Conservation (phyloP, 2,888 invertebrate species). For the Punctoribates punctum region DNA sequence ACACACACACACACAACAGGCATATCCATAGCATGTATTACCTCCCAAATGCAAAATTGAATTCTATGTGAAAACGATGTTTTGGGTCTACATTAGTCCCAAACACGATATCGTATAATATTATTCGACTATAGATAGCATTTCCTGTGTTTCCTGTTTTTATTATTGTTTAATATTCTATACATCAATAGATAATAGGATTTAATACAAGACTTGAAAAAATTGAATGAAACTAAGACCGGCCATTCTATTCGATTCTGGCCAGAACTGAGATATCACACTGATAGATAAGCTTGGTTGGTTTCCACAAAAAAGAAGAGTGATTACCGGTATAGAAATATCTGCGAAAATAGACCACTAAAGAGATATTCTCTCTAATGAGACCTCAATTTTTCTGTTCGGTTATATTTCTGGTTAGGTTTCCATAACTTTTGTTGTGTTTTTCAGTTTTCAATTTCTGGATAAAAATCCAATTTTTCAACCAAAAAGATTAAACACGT, state of each 20-base stretch:
- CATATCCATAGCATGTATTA: not conserved
- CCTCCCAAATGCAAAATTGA: not conserved
- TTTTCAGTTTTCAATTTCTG: too few relatives aligned
- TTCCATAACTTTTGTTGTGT: too few relatives aligned
- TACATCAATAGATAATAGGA: not conserved
- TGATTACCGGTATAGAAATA: too few relatives aligned
- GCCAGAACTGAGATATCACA: not conserved
- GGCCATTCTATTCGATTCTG: not conserved
- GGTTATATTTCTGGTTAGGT: too few relatives aligned
- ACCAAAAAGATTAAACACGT: too few relatives aligned
- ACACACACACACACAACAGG: too few relatives aligned
- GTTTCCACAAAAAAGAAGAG: too few relatives aligned
- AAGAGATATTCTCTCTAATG: too few relatives aligned
- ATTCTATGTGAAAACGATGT: not conserved
- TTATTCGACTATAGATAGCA: not conserved
- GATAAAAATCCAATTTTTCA: too few relatives aligned
- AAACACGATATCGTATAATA: slow-evolving; percentile 13
- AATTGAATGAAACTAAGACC: not conserved
- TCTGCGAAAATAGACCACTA: too few relatives aligned
- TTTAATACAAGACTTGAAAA: not conserved
- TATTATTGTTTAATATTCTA: not conserved
- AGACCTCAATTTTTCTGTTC: too few relatives aligned
- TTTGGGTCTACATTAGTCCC: not conserved
- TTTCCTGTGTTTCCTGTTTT: slow-evolving; percentile 25
- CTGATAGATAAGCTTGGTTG: too few relatives aligned